Base-by-base conservation (phyloP, 2,797 vertebrate species). In the Chelon auratus region DNA sequence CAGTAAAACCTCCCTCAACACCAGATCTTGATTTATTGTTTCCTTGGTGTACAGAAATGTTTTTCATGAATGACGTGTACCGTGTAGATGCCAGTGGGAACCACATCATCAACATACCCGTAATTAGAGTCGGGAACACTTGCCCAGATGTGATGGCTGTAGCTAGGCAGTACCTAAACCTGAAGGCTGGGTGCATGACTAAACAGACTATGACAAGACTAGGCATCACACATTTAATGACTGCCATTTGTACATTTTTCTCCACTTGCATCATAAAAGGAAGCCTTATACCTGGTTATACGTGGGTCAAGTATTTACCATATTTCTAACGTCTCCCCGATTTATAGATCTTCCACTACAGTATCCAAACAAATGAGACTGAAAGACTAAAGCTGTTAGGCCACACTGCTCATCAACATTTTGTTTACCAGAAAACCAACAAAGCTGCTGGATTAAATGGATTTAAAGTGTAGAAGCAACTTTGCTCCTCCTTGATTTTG, bases 211-310 rank as follows among this genome's bases (percentile, higher is more conserved):
- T 54, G 73, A 82, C 83, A 77, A 87, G 87, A 84, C 62, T 9
- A 87, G 89, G 88, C 86, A 73, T 89, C 76, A 85, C 82, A 48
- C 83, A 67, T 82, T 75, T 78, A 89, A 88, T 86, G 48, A 83
- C 58, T 50, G 15, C 57, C 70, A 62, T 81, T 75, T 66, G 14
- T 14, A 67, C 55, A 78, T 72, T 77, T 69, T 50, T 62, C 65
- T 36, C 2, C 4, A 59, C 20, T 45, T 69, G 65, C 33, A 24
- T 85, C 78, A 84, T 26, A 51, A 40, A 14, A 50, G 51, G 17
- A n/a, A 40, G 33, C 57, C 7, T 66, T 33, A 33, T 33, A 33
- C 40, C 0, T 24, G 55, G 64, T 69, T 56, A 26, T n/a, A 59
- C 5, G 2, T 13, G 43, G 58, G 75, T 82, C 67, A 80, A 67